phyloP scores from a whole-genome alignment of 2,888 invertebrate genomes.

The Panzeria rudis region DNA sequence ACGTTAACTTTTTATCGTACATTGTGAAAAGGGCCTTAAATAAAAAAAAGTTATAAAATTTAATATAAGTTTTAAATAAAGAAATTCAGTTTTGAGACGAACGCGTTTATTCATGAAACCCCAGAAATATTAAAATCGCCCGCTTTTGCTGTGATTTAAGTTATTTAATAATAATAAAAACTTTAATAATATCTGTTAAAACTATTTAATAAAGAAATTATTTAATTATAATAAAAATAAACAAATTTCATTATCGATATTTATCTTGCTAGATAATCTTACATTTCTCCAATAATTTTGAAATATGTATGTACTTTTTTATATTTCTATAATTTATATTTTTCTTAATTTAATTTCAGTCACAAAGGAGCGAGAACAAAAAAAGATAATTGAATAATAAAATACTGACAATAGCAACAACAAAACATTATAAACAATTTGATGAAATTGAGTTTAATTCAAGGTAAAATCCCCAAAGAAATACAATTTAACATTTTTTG shows the following conservation, averaged over 20 bases:
- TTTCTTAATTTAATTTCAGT: conserved; percentile 68
- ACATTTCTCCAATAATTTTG: neutral
- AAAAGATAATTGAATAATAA: conserved; percentile 32
- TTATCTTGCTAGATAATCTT: neutral
- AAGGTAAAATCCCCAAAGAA: conserved; percentile 21
- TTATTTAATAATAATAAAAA: neutral
- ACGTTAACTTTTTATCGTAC: too few relatives aligned
- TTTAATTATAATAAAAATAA: neutral
- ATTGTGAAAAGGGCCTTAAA: too few relatives aligned
- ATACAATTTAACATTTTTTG: conserved; percentile 21
- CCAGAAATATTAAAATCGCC: too few relatives aligned
- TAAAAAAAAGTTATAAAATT: too few relatives aligned
- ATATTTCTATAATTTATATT: conserved; percentile 31
- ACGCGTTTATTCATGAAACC: too few relatives aligned
- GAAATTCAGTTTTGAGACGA: too few relatives aligned
- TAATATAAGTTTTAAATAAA: too few relatives aligned
- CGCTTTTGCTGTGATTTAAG: neutral
- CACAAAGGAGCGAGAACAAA: conserved; percentile 1
- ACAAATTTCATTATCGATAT: neutral
- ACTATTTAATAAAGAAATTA: neutral
- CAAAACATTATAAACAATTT: neutral
- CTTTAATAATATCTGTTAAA: neutral
- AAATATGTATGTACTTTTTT: neutral
- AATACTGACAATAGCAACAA: conserved; percentile 4
- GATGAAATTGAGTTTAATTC: conserved; percentile 49